Percentiles rank a stretch among this genome's conserved stretches.
Evolutionary conservation across 2,888 invertebrate genomes (phyloP).

Genomic region (Sinhomidia bicolor): DNA sequence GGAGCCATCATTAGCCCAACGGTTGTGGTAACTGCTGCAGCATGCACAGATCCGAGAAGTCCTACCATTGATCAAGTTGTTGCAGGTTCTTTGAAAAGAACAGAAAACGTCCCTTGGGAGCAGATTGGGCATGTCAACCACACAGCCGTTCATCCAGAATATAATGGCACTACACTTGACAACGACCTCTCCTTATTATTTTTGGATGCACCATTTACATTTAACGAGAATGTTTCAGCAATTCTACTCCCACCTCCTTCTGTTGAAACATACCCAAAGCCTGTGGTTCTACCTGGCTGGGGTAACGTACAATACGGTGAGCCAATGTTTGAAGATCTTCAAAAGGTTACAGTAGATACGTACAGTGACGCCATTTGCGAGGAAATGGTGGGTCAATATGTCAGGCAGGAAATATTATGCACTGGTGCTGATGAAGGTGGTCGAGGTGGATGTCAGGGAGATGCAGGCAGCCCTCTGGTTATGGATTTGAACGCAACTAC

Average conservation of each 20-base stretch:
- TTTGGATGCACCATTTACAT: constrained; percentile 59
- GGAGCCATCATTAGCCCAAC: constrained; percentile 61
- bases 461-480: constrained; percentile 51
- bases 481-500: background rate
- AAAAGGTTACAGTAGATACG: constrained; percentile 63
- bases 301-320: constrained; percentile 64
- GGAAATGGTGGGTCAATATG: constrained; percentile 47
- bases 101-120: constrained; percentile 47
- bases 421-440: constrained; percentile 59
- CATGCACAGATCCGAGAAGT: constrained; percentile 67
- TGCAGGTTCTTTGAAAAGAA: constrained; percentile 56
- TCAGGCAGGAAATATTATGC: constrained; percentile 55
- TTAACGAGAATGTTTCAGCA: constrained; percentile 64
- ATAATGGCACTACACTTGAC: constrained; percentile 52
- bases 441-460: constrained; percentile 47
- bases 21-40: constrained; percentile 62
- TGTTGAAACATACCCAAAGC: constrained; percentile 57
- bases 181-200: constrained; percentile 65
- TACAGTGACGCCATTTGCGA: constrained; percentile 60
- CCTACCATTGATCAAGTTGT: constrained; percentile 61
- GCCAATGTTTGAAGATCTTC: constrained; percentile 60
- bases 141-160: constrained; percentile 50
- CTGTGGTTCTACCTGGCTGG: constrained; percentile 62
- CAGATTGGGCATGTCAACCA: constrained; percentile 2
- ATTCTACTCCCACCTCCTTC: constrained; percentile 38